Evolutionary conservation across 2,797 vertebrate species (phyloP).

Genomic region (Pteronotus mesoamericanus): DNA sequence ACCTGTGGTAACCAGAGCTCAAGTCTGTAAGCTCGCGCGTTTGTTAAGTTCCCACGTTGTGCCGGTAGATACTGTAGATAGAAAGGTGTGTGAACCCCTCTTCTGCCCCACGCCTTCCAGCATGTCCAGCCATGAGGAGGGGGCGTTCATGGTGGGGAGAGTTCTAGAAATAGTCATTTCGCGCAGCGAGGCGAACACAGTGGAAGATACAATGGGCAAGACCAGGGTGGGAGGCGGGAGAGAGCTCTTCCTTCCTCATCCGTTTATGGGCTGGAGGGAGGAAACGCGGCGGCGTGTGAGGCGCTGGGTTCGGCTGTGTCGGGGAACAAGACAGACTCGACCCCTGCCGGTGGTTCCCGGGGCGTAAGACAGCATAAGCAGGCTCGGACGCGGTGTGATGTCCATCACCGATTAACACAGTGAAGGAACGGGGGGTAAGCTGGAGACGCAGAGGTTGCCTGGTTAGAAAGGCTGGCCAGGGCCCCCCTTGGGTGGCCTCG

Average conservation of each 20-base stretch:
- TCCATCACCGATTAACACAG: background rate
- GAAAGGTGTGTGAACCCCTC: no score
- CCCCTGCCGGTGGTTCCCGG: background rate
- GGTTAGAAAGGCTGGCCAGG: background rate
- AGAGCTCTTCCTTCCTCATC: fast-evolving
- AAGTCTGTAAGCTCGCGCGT: fast-evolving
- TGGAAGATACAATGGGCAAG: fast-evolving
- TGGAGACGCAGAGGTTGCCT: background rate
- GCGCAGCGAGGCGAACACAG: fast-evolving
- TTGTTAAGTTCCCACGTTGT: no score
- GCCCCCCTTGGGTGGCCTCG: background rate
- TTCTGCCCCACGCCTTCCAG: background rate
- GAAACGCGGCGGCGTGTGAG: background rate
- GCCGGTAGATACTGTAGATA: no score
- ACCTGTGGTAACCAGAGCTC: fast-evolving
- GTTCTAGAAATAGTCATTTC: background rate
- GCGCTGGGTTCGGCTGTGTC: background rate
- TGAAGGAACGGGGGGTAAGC: background rate
- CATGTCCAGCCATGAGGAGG: background rate
- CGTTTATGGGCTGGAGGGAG: fast-evolving
- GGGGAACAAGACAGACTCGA: fast-evolving
- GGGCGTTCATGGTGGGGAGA: background rate
- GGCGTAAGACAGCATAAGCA: background rate
- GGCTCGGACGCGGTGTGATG: background rate
- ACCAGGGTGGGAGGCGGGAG: fast-evolving